These are phyloP conservation scores for Eidolon dupreanum DNA, from an alignment of 2,797 vertebrate genomes.

Conservation along the genomic window DNA sequence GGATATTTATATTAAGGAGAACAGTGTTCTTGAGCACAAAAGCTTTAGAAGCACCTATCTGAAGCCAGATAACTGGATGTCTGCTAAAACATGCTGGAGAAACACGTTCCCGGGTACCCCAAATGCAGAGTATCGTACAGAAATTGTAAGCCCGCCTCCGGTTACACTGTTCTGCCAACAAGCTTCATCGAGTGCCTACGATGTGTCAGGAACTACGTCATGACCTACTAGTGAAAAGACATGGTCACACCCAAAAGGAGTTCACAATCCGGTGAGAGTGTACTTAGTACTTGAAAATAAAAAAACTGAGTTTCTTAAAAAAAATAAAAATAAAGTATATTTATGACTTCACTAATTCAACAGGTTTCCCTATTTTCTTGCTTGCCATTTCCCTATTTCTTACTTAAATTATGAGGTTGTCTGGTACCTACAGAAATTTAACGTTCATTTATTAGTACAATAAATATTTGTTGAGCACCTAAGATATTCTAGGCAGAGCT, in stretches of 20 bases:
- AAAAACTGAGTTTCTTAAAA: neutral
- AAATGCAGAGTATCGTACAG: fast-evolving
- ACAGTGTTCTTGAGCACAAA: neutral
- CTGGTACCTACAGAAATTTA: neutral
- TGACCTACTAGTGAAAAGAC: neutral
- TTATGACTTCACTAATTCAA: neutral
- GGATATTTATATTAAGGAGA: neutral
- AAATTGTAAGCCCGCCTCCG: neutral
- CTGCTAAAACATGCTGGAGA: too few species aligned
- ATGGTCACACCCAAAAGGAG: neutral
- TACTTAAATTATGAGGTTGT: neutral
- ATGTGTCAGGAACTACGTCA: neutral
- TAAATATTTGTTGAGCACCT: neutral
- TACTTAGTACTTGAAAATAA: neutral
- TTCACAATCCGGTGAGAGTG: neutral
- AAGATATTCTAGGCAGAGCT: neutral
- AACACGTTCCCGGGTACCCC: fast-evolving
- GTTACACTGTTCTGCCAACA: neutral
- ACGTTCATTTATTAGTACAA: neutral
- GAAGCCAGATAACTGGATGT: neutral
- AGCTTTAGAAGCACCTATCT: neutral
- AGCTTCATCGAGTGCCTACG: neutral
- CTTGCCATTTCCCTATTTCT: neutral
- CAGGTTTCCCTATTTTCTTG: neutral
- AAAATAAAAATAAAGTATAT: neutral